Base-by-base conservation (phyloP, 2,888 invertebrate species). In the Drosophila emarginata region DNA sequence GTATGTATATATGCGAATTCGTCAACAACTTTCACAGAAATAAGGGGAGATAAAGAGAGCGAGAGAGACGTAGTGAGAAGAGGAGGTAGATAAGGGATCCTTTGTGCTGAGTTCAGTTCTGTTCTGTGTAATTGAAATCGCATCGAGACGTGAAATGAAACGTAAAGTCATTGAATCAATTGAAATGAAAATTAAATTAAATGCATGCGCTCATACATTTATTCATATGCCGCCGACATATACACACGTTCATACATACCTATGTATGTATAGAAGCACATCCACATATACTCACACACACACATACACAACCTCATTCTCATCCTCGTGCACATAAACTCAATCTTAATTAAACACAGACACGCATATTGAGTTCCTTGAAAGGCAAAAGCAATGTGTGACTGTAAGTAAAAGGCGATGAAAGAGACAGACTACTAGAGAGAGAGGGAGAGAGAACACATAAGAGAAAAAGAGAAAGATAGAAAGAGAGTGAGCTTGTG, bases 131-230 rank as follows among this genome's bases (percentile, higher is more conserved):
- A 83, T 83, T 87, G 87, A 83, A 83, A 81, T 83, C 87, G 87
- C 79, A 87, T 74, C 71, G 84, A 81, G 72, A 84, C 82, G 75
- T 85, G 83, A 86, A 84, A 85, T 87, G 88, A 85, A 86, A 82
- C 80, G 86, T 77, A 82, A 84, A 83, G 83, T 86, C 78, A 82
- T 84, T 74, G 83, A 85, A 86, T 87, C 86, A 85, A 87, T 85
- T 79, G 78, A 86, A 85, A 85, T 86, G 88, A 85, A 84, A 84
- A 85, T 85, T 87, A 85, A 85, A 85, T 85, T 85, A 85, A 87
- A 85, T 88, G 80, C 80, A 82, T 75, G 53, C 88, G 71, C 77
- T 76, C 75, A 76, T 74, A 78, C 84, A 83, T 80, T 74, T 84
- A 86, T 88, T 88, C 84, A 89, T 80, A 72, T 64, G 54, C 66